Evolutionary conservation across 2,888 invertebrate genomes (phyloP), one percentile per base, ranked within the genome.

Genomic region (Eristalis tenax): DNA sequence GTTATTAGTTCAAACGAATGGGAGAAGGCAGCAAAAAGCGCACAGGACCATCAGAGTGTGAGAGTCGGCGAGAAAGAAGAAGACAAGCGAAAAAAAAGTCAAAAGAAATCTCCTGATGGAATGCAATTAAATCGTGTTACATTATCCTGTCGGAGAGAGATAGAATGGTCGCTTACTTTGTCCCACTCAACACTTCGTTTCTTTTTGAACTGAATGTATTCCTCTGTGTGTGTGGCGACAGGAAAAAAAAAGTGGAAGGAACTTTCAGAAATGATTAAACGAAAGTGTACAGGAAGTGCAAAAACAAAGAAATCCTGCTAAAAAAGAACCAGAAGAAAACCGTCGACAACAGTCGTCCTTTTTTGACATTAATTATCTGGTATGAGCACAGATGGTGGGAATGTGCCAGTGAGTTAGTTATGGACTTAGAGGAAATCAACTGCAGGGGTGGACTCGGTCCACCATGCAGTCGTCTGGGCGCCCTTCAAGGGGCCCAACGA

Each of bases 101-200:
- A 84, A 84, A 85, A 59, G 73, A 82, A 85, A 82, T 81, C 76
- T 68, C 32, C 86, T 83, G 78, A 86, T 86, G 86, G 86, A 86
- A 86, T 86, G 86, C 86, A 86, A 86, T 86, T 86, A 86, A 86
- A 86, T 82, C 74, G 77, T 78, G 77, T 78, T 86, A 82, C 77
- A 85, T 85, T 86, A 86, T 83, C 74, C 78, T 74, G 80, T 81
- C 82, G 82, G 26, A 26, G 26, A 26, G 66, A 76, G 56, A 65
- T 8, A 66, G 75, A 40, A 61, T 61, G 43, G 50, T 50, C 50
- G 50, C 18, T 75, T 80, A 68, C 75, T 84, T 84, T 80, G 80
- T 84, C 76, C 75, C 61, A n/a, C n/a, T 50, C 69, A 64, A 70
- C 76, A 63, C 73, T 35, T 22, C 38, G 56, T 40, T 75, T 63